These are phyloP conservation scores for Oceanites oceanicus DNA, from an alignment of 2,113 vertebrate species.

Conservation along the genomic window DNA sequence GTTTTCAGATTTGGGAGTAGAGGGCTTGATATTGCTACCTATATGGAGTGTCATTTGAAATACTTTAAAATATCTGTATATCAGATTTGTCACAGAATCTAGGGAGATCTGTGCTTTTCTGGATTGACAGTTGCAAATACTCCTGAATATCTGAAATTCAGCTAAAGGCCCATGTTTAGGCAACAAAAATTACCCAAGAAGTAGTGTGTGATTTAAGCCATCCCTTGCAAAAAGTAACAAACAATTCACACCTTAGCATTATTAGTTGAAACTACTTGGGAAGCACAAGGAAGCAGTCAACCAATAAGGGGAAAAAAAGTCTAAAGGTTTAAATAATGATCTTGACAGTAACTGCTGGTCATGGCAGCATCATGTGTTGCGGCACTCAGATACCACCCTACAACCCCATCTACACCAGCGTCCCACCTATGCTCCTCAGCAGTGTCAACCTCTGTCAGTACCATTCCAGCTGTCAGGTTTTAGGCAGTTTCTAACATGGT, in stretches of 20 bases:
- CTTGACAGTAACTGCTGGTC: neutral
- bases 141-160: neutral
- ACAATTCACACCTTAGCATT: neutral
- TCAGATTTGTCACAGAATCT: neutral
- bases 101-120: neutral
- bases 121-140: neutral
- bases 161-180: neutral
- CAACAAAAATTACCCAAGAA: neutral
- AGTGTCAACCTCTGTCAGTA: neutral
- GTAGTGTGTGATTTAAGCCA: neutral
- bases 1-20: neutral
- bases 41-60: neutral
- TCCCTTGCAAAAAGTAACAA: neutral
- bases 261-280: neutral
- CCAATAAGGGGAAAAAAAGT: neutral
- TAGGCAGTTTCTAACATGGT: neutral
- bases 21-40: neutral
- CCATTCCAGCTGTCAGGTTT: neutral
- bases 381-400: neutral
- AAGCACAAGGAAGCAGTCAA: neutral
- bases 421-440: neutral
- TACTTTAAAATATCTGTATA: neutral
- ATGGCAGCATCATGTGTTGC: fast-evolving
- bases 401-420: fast-evolving
- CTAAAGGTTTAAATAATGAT: neutral